Evolutionary conservation across 2,888 invertebrate genomes (phyloP), one percentile per base, ranked within the genome.

Genomic region (Eupithecia exiguata): DNA sequence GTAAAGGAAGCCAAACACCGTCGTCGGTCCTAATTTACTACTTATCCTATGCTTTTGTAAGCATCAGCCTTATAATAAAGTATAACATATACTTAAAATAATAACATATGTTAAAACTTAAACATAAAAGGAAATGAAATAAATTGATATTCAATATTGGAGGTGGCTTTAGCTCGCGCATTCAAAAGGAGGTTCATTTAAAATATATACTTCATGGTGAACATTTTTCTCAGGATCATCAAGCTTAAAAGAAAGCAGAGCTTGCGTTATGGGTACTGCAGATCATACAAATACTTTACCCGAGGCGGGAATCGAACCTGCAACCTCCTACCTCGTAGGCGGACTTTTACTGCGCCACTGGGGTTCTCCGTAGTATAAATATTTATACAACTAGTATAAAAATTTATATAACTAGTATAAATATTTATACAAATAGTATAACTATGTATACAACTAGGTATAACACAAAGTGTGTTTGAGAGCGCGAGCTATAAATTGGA

Each of bases 51-150:
- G 84, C 85, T 86, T 85, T 79, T 79, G 82, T 78, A 85, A 86
- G 84, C 84, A 75, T 90, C 91, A 91, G 91, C 89, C 91, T 91
- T 91, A 90, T 87, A 83, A 82, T 86, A 87, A 84, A 73, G 67
- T 70, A 78, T 76, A 78, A 75, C 69, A 77, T 75, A 83, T 30
- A 30, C 30, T 30, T 30, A 30, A 30, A 1, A 30, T 30, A 30
- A 30, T 30, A 30, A 30, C 30, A 30, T 30, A 79, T 78, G 46
- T 74, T 72, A 70, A 68, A 76, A 74, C 73, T 76, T 74, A 71
- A 71, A 69, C 1, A 43, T 72, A 66, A 25, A 65, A 74, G 71
- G 72, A 65, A 65, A 65, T 63, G 30, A 72, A 75, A 70, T 62
- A 69, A 65, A 74, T 73, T 70, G 68, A 74, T 73, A 78, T 72